Evolutionary conservation across 2,113 vertebrate genomes (phyloP).

Genomic region (Tupaia tana): DNA sequence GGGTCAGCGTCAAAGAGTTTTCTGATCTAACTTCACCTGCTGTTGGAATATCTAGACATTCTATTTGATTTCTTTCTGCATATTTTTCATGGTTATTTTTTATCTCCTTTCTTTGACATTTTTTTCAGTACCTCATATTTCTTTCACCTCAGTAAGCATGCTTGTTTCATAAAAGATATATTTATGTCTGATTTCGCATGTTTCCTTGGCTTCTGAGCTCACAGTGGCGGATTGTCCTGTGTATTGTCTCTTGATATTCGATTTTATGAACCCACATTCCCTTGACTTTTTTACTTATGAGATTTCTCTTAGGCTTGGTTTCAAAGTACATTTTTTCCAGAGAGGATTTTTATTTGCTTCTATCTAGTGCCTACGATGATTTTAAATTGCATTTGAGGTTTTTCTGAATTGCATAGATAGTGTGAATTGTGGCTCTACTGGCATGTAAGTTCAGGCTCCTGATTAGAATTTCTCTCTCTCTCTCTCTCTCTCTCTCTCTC

Average conservation of each 20-base stretch:
- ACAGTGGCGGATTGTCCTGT: neutral
- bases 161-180: neutral
- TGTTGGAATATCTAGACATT: neutral
- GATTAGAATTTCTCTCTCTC: neutral
- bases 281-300: neutral
- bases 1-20: neutral
- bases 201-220: neutral
- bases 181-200: neutral
- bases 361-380: neutral
- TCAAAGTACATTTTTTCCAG: neutral
- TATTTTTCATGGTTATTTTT: slow-evolving; percentile 34
- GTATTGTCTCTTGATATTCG: neutral
- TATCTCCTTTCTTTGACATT: neutral
- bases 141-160: neutral
- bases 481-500: accelerated
- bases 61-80: neutral
- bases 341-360: neutral
- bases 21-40: neutral
- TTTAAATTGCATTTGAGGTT: neutral
- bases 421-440: neutral
- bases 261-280: neutral
- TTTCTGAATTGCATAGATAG: neutral
- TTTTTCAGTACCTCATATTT: neutral
- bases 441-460: neutral
- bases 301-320: neutral